Evolutionary conservation across 2,113 vertebrate species (phyloP).

Genomic region (Pangasianodon gigas): DNA sequence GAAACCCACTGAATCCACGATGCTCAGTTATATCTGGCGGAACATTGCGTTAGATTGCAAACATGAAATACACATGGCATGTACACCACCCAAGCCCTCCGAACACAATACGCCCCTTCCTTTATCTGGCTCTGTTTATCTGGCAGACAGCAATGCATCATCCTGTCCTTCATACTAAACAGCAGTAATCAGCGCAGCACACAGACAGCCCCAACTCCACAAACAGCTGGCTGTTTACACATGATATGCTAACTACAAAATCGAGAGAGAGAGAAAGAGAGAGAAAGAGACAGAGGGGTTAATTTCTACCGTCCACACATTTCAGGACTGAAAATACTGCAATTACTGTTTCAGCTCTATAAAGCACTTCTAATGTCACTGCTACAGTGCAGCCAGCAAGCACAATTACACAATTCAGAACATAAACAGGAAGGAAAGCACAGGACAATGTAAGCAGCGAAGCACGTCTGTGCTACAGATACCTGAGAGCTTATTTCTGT

Average conservation of each 20-base stretch:
- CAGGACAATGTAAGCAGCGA: constrained; percentile 23
- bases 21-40: constrained; percentile 21
- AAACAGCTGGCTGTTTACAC: constrained; percentile 28
- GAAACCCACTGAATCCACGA: neutral
- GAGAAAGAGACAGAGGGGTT: neutral
- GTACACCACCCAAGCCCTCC: neutral
- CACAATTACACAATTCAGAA: neutral
- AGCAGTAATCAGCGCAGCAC: constrained; percentile 5
- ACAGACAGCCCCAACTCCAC: neutral
- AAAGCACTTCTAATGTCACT: neutral
- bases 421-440: neutral
- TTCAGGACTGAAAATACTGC: neutral
- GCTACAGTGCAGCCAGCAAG: neutral
- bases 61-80: neutral
- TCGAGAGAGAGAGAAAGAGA: neutral
- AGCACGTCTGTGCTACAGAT: constrained; percentile 26
- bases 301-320: neutral
- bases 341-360: neutral
- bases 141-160: neutral
- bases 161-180: neutral
- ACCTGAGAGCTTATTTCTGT: constrained; percentile 22
- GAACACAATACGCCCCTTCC: neutral
- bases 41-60: constrained; percentile 21
- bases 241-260: constrained; percentile 10
- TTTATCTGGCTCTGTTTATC: constrained; percentile 16